Evolutionary conservation across 2,113 vertebrate genomes (phyloP).

Genomic region (Thunnus thynnus): DNA sequence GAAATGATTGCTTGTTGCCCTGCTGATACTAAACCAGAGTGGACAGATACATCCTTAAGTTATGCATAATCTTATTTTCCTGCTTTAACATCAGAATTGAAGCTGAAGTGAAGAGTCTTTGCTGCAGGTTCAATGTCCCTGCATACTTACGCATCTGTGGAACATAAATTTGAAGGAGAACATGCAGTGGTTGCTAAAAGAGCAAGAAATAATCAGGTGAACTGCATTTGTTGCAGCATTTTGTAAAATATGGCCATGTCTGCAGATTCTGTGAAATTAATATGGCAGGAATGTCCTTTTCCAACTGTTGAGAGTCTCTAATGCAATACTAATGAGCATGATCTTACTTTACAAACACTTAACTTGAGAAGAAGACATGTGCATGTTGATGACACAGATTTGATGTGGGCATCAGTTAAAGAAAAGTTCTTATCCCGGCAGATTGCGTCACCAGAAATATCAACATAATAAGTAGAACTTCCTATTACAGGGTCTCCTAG

Average conservation of each 20-base stretch:
- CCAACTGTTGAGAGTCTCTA: conserved; percentile 9
- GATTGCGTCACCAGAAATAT: conserved; percentile 15
- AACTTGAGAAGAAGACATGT: conserved; percentile 1
- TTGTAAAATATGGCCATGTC: conserved; percentile 12
- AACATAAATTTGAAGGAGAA: conserved; percentile 42
- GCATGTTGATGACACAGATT: conserved; percentile 33
- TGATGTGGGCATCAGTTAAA: conserved; percentile 36
- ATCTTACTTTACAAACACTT: conserved; percentile 36
- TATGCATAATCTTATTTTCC: conserved; percentile 7
- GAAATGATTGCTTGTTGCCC: neutral
- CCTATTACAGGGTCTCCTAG: neutral
- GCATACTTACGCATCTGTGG: neutral
- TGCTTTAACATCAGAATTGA: neutral
- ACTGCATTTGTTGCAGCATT: conserved; percentile 25
- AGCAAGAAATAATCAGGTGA: conserved; percentile 51
- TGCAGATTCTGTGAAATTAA: conserved; percentile 40
- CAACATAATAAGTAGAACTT: conserved; percentile 12
- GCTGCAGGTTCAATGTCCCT: neutral
- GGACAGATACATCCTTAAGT: conserved; percentile 14
- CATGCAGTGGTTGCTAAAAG: conserved; percentile 40
- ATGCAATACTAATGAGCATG: conserved; percentile 47
- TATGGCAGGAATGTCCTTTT: conserved; percentile 54
- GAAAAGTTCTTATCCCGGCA: conserved; percentile 10
- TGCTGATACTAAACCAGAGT: neutral
- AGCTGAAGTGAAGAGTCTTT: conserved; percentile 1